A percentile compares a stretch with the other conserved stretches of the same genome.
Evolutionary conservation across 1,140 invertebrate genomes (phyloP).

Genomic region (Saccostrea glomerata): DNA sequence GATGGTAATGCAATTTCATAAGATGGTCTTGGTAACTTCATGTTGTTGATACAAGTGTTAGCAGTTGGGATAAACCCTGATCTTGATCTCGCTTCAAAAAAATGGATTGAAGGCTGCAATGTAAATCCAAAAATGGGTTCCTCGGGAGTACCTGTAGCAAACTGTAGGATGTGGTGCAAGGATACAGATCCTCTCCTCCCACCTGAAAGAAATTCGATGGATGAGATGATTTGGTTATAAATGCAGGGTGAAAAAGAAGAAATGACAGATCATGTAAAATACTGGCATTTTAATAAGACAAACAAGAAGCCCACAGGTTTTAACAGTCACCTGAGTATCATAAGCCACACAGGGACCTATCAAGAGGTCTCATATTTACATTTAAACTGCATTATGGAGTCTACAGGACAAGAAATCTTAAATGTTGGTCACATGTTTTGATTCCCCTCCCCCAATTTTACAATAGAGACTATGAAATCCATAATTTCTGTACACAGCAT

Average conservation of each 20-base stretch:
- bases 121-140: slow-evolving; percentile 36
- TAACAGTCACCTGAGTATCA: not conserved
- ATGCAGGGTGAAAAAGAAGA: not conserved
- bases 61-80: slow-evolving; percentile 11
- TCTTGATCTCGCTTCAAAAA: not conserved
- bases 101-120: not conserved
- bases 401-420: not conserved
- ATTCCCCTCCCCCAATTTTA: not conserved
- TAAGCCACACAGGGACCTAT: not conserved
- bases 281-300: not conserved
- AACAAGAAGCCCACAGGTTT: not conserved
- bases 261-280: not conserved
- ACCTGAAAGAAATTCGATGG: slow-evolving; percentile 14
- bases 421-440: not conserved
- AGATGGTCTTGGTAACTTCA: slow-evolving; percentile 10
- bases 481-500: not conserved
- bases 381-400: not conserved
- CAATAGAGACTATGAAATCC: not conserved
- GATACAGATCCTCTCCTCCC: not conserved
- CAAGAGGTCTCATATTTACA: not conserved
- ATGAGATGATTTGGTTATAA: not conserved
- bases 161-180: not conserved
- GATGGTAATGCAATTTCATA: not conserved
- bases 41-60: not conserved
- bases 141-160: slow-evolving; percentile 20